Evolutionary conservation across 2,797 vertebrate species (phyloP).

Genomic region (Leucoraja ocellata): DNA sequence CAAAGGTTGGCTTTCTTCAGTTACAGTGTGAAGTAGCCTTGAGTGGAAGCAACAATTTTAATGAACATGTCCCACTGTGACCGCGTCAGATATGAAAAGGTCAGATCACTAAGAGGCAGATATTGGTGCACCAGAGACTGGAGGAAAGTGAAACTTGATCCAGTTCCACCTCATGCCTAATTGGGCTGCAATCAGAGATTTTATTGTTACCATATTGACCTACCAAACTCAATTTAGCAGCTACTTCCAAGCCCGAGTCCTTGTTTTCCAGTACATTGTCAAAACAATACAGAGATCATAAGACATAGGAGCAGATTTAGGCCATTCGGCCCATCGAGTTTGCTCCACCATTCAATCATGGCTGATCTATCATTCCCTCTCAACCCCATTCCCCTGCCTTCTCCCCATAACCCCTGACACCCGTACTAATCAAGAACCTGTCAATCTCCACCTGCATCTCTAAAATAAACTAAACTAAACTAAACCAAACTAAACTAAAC

Average conservation of each 20-base stretch:
- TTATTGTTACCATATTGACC: background rate
- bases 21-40: background rate
- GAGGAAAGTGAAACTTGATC: background rate
- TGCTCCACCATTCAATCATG: too few relatives aligned
- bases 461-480: too few relatives aligned
- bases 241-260: background rate
- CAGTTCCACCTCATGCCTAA: background rate
- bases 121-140: background rate
- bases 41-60: background rate
- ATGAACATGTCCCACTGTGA: slow-evolving; percentile 31
- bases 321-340: too few relatives aligned
- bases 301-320: too few relatives aligned
- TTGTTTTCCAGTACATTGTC: background rate
- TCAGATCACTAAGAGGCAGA: background rate
- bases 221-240: background rate
- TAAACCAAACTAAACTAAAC: too few relatives aligned
- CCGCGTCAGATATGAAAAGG: background rate
- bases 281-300: too few relatives aligned
- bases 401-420: too few relatives aligned
- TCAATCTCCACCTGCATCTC: too few relatives aligned
- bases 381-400: too few relatives aligned
- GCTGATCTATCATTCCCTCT: too few relatives aligned
- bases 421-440: too few relatives aligned
- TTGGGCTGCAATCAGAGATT: background rate
- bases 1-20: background rate